Evolutionary conservation across 2,888 invertebrate genomes (phyloP), one percentile per base, ranked within the genome.

Genomic region (Thymelicus sylvestris): DNA sequence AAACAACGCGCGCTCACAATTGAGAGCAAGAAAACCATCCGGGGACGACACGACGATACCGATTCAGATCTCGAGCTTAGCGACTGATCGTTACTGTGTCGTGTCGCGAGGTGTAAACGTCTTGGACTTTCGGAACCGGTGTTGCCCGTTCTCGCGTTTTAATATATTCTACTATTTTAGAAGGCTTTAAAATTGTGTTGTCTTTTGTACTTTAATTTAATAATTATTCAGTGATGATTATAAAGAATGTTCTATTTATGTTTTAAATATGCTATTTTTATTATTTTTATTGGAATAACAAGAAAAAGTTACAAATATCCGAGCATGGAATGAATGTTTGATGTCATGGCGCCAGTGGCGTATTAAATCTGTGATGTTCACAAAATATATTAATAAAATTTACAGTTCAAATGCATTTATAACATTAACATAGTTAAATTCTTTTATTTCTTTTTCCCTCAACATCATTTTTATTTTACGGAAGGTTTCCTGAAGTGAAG

Each of bases 41-140:
- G 95, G 0, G 94, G 93, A 0, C 63, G 76, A 0, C 82, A 86
- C 39, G 94, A 94, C 66, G 93, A 94, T 65, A 90, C 91, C 70
- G 95, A 95, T 78, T 94, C 95, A 0, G 94, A 95, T 74, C 83
- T 94, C 57, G 94, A 95, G 38, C 84, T 95, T 52, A 95, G 95
- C 78, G 95, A 95, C 78, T 95, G 82, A 81, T 70, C 59, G 52
- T 64, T 10, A 24, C 38, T 39, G 60, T 12, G 47, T 59, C 67
- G 67, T 57, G 59, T 15, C 47, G 55, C 70, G 63, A 52, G 15
- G 38, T 61, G 38, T 57, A 38, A 63, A 63, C 41, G 48, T 47
- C 59, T 19, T 12, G 24, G 59, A 48, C 50, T 66, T 55, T 39
- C 38, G 19, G 62, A 24, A n/a, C 48, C 24, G n/a, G 48, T 7